Conservation (phyloP, 2,888 invertebrate species). For the Palloptera scutellata region DNA sequence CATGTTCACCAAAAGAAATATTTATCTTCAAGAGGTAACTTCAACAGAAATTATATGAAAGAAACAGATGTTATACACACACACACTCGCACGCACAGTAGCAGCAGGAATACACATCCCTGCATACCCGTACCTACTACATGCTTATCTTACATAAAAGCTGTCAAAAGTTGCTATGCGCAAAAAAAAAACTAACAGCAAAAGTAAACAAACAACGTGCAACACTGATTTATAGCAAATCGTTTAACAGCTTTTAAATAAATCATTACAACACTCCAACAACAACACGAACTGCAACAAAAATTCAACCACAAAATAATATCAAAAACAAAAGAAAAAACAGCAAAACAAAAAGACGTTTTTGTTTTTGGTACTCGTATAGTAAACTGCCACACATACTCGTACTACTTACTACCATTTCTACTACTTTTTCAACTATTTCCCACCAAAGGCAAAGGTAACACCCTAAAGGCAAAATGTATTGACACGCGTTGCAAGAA, state of each 20-base stretch:
- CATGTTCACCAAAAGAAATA: too few species aligned
- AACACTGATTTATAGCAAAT: conserved; percentile 36
- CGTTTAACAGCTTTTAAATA: conserved; percentile 36
- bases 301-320: conserved; percentile 1
- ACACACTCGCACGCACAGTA: too few species aligned
- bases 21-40: too few species aligned
- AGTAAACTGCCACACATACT: too few species aligned
- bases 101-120: too few species aligned
- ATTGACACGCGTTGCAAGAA: conserved; percentile 30
- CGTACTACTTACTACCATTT: too few species aligned
- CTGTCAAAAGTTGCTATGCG: neutral
- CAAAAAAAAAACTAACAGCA: neutral
- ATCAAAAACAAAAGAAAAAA: neutral
- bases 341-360: neutral
- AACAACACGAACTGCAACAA: neutral
- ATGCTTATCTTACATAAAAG: neutral
- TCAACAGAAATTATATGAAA: too few species aligned
- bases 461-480: conserved; percentile 25
- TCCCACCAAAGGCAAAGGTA: neutral
- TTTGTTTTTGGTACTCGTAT: too few species aligned
- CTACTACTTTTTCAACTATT: too few species aligned
- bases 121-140: too few species aligned
- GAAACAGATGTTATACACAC: too few species aligned
- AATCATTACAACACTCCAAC: conserved; percentile 33
- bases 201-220: conserved; percentile 18